A percentile compares a stretch with the other conserved stretches of the same genome.
Conservation (phyloP, 2,888 invertebrate genomes). For the Agriopis aurantiaria region DNA sequence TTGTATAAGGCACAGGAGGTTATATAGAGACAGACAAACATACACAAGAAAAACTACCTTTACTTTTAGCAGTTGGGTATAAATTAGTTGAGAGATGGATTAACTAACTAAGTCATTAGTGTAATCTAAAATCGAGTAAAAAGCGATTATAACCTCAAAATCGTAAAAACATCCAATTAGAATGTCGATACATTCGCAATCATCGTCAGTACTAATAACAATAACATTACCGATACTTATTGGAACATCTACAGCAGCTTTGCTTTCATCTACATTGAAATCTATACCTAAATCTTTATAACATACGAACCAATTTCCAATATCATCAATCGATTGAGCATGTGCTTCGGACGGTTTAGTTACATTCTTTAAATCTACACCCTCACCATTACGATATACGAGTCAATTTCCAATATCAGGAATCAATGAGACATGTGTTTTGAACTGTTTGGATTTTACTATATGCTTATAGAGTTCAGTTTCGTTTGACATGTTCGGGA, state of each 20-base stretch:
- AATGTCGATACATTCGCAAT: constrained; percentile 41
- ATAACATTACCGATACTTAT: constrained; percentile 37
- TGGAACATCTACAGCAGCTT: constrained; percentile 22
- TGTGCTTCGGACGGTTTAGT: constrained; percentile 30
- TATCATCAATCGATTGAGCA: constrained; percentile 37
- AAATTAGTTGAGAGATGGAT: background rate
- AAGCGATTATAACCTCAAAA: constrained; percentile 16
- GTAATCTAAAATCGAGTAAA: constrained; percentile 20
- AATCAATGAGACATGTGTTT: constrained; percentile 34
- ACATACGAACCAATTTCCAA: constrained; percentile 40
- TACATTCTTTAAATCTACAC: constrained; percentile 23
- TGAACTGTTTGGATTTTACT: constrained; percentile 40
- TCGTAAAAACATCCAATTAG: constrained; percentile 36
- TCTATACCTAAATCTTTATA: constrained; percentile 27
- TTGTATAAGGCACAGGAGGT: too few species aligned
- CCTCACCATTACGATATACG: constrained; percentile 31
- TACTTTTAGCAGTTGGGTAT: too few species aligned
- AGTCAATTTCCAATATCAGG: constrained; percentile 40
- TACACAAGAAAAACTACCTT: too few species aligned
- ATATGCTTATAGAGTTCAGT: constrained; percentile 47
- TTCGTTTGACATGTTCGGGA: constrained; percentile 47
- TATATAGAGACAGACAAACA: too few species aligned
- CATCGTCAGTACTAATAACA: constrained; percentile 41
- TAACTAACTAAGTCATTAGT: background rate
- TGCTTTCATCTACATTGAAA: constrained; percentile 19